Conservation (phyloP, 2,888 invertebrate genomes). For the Idaea aversata region DNA sequence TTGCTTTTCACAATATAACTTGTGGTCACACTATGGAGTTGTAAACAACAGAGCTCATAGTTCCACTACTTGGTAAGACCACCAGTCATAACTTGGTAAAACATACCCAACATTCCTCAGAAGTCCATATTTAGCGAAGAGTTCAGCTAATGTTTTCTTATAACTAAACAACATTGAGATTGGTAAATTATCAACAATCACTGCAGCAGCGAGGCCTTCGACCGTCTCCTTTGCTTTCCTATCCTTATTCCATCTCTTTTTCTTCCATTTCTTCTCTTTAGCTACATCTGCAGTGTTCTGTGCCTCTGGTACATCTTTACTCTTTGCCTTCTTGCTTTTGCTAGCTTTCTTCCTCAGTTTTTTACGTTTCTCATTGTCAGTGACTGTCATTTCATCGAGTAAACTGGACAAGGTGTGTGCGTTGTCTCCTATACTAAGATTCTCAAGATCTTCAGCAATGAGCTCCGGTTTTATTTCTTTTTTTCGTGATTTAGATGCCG, state of each 20-base stretch:
- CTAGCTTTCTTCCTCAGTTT: slow-evolving; percentile 46
- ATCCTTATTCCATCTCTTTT: slow-evolving; percentile 67
- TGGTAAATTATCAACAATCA: slow-evolving; percentile 63
- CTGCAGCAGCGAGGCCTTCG: slow-evolving; percentile 34
- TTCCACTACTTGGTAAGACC: too few species aligned
- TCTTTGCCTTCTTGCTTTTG: slow-evolving; percentile 38
- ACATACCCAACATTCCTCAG: slow-evolving; percentile 63
- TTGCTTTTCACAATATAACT: too few species aligned
- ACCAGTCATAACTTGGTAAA: neutral
- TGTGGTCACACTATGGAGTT: too few species aligned
- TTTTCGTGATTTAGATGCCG: slow-evolving; percentile 44
- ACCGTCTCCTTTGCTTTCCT: slow-evolving; percentile 43
- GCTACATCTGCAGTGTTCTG: slow-evolving; percentile 35
- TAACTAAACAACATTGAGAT: slow-evolving; percentile 53
- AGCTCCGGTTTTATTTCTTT: slow-evolving; percentile 48
- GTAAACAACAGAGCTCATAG: too few species aligned
- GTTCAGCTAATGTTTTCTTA: slow-evolving; percentile 53
- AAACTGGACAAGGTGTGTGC: slow-evolving; percentile 59
- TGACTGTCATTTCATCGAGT: slow-evolving; percentile 67
- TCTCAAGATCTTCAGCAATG: slow-evolving; percentile 57
- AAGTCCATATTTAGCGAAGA: slow-evolving; percentile 56
- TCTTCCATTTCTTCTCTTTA: slow-evolving; percentile 64
- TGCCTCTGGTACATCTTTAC: slow-evolving; percentile 27
- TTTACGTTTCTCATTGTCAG: slow-evolving; percentile 56
- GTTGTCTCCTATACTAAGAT: slow-evolving; percentile 65